These are phyloP conservation scores for Gavia stellata DNA, from an alignment of 2,113 vertebrate species.

Conservation along the genomic window DNA sequence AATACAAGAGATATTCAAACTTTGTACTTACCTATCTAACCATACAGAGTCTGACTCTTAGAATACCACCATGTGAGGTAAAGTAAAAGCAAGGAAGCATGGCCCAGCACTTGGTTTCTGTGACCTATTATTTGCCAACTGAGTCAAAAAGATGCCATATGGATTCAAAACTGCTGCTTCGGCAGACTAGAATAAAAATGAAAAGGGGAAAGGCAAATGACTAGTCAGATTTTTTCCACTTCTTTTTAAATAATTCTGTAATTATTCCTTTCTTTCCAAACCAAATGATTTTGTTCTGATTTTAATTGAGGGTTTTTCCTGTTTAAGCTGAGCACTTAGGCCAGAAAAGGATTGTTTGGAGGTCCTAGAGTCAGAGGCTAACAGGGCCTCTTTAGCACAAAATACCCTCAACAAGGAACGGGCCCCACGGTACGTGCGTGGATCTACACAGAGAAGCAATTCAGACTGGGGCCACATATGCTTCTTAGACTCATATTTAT, in stretches of 20 bases:
- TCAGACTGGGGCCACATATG: neutral
- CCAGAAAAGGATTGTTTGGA: neutral
- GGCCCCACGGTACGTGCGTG: fast-evolving
- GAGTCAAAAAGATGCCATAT: neutral
- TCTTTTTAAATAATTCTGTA: neutral
- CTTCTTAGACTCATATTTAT: neutral
- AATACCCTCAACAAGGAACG: neutral
- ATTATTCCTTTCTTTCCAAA: neutral
- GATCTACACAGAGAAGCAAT: neutral
- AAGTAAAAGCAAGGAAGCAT: neutral
- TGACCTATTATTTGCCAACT: neutral
- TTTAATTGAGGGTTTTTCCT: neutral
- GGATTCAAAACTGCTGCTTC: neutral
- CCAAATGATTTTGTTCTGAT: neutral
- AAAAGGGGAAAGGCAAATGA: neutral
- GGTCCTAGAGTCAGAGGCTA: neutral
- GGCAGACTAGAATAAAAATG: neutral
- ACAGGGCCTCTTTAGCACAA: neutral
- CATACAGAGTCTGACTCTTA: neutral
- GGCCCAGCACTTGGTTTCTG: neutral
- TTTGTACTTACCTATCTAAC: neutral
- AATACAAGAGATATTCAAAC: neutral
- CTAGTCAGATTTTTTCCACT: neutral
- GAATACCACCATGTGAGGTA: neutral
- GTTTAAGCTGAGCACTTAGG: neutral